Evolutionary conservation across 1,140 invertebrate species (phyloP).

Genomic region (Zaprionus gabonicus): DNA sequence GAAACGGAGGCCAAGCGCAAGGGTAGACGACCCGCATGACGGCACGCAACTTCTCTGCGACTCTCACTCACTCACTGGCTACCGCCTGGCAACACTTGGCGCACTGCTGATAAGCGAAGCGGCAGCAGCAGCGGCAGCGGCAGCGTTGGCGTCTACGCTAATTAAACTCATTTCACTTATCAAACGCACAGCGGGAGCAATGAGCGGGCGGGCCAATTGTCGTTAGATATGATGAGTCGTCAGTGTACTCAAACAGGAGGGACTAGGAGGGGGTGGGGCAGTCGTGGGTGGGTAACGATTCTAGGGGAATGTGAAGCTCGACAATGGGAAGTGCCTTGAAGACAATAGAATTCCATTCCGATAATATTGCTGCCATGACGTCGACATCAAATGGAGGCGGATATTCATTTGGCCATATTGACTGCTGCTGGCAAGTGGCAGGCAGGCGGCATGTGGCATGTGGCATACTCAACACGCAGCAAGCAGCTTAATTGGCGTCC

Average conservation of each 20-base stretch:
- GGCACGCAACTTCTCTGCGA: neutral
- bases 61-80: neutral
- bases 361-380: slow-evolving; percentile 33
- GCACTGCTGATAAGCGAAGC: slow-evolving; percentile 47
- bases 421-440: neutral
- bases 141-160: slow-evolving; percentile 54
- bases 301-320: neutral
- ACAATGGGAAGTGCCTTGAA: slow-evolving; percentile 24
- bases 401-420: slow-evolving; percentile 28
- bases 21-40: slow-evolving; percentile 27
- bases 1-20: neutral
- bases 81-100: slow-evolving; percentile 55
- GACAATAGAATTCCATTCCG: slow-evolving; percentile 31
- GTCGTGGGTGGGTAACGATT: neutral
- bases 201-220: slow-evolving; percentile 49
- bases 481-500: slow-evolving; percentile 16
- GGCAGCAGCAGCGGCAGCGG: neutral
- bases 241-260: neutral
- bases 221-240: slow-evolving; percentile 43
- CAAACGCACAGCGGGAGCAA: slow-evolving; percentile 62
- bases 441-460: neutral
- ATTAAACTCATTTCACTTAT: slow-evolving; percentile 76
- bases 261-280: neutral
- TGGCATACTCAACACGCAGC: neutral
- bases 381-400: neutral